Conservation (phyloP, 2,888 invertebrate species). For the Drosophila antonietae region DNA sequence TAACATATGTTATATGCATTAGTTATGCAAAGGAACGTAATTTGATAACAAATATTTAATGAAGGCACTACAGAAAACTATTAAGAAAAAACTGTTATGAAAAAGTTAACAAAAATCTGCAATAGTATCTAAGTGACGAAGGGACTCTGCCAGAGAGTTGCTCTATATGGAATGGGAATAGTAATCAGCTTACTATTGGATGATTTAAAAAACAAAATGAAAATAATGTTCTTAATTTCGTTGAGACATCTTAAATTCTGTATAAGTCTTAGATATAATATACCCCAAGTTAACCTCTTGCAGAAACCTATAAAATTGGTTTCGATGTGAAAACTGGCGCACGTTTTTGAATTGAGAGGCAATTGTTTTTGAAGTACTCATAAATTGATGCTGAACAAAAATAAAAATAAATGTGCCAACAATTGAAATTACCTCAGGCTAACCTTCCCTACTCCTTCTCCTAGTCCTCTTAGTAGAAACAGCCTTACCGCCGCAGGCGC, state of each 20-base stretch:
- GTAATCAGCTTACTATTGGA: neutral
- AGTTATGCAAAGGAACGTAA: neutral
- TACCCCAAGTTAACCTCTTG: slow-evolving; percentile 19
- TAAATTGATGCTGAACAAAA: slow-evolving; percentile 59
- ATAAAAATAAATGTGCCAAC: slow-evolving; percentile 69
- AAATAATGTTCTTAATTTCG: too few relatives aligned
- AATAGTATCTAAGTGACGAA: neutral
- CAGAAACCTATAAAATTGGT: slow-evolving; percentile 36
- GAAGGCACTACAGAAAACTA: neutral
- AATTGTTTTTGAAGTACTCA: slow-evolving; percentile 54
- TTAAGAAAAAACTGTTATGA: neutral
- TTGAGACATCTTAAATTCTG: too few relatives aligned
- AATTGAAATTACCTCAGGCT: slow-evolving; percentile 34
- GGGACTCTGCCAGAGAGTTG: neutral
- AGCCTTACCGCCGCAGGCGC: slow-evolving; percentile 36
- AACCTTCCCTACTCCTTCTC: neutral
- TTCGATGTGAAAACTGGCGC: slow-evolving; percentile 54
- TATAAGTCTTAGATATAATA: neutral
- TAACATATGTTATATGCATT: neutral
- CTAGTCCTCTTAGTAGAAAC: slow-evolving; percentile 12
- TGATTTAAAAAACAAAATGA: too few relatives aligned
- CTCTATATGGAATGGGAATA: neutral
- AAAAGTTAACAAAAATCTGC: neutral
- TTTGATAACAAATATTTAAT: neutral
- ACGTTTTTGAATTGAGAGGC: slow-evolving; percentile 45